Evolutionary conservation across 1,140 invertebrate species (phyloP).

Genomic region (Papilio glaucus): DNA sequence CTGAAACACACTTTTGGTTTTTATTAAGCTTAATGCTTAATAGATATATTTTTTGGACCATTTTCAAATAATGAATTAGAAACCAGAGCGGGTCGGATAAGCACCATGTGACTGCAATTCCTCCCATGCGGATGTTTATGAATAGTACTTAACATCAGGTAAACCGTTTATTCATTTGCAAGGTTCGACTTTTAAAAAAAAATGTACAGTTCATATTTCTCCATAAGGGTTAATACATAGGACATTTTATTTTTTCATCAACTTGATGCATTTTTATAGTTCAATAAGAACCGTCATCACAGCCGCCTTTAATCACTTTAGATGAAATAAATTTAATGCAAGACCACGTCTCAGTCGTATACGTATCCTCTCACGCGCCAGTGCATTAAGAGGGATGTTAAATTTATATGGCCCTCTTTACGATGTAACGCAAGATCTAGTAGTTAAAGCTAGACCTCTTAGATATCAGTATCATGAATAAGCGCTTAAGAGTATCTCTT

Average conservation of each 20-base stretch:
- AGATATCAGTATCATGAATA: background rate
- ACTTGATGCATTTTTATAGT: background rate
- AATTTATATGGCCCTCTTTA: slow-evolving; percentile 15
- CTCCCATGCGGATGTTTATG: too few species aligned
- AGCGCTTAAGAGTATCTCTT: background rate
- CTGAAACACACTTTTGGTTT: too few species aligned
- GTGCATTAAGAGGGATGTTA: slow-evolving; percentile 10
- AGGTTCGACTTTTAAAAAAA: too few species aligned
- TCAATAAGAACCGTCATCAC: slow-evolving; percentile 3
- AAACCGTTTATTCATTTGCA: too few species aligned
- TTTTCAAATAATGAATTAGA: too few species aligned
- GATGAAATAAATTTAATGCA: slow-evolving; percentile 14
- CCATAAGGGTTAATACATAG: too few species aligned
- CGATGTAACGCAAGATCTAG: background rate
- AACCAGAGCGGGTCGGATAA: too few species aligned
- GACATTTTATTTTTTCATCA: background rate
- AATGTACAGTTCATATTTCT: too few species aligned
- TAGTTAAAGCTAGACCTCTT: slow-evolving; percentile 13
- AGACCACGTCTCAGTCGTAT: slow-evolving; percentile 6
- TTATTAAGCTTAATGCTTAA: too few species aligned
- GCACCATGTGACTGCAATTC: too few species aligned
- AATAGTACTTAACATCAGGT: too few species aligned
- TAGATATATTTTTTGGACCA: too few species aligned
- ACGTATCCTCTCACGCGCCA: slow-evolving; percentile 5
- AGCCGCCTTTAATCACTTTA: background rate